These are phyloP conservation scores for Trachelus troglodyta DNA, from an alignment of 2,888 invertebrate genomes.

Conservation along the genomic window DNA sequence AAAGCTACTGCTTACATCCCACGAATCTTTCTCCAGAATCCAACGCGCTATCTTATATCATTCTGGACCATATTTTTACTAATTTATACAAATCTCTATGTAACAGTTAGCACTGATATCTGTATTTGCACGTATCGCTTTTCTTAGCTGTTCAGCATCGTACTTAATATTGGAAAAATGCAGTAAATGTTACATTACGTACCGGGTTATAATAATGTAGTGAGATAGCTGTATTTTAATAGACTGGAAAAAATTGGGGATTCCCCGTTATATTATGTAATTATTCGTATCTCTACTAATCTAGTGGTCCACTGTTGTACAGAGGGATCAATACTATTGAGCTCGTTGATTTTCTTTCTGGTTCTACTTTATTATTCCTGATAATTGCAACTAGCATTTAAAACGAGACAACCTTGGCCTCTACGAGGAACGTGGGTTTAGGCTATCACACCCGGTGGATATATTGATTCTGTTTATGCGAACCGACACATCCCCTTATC, in stretches of 20 bases:
- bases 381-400: neutral
- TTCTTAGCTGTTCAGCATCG: neutral
- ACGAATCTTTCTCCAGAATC: neutral
- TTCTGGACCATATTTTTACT: neutral
- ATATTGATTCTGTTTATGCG: constrained; percentile 7
- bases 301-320: no score
- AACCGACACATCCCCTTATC: constrained; percentile 5
- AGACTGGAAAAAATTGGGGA: neutral
- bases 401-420: constrained; percentile 9
- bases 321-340: neutral
- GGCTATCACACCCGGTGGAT: constrained; percentile 5
- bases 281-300: neutral
- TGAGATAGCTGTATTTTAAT: neutral
- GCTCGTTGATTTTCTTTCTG: neutral
- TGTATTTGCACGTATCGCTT: neutral
- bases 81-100: neutral
- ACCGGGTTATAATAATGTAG: neutral
- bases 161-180: neutral
- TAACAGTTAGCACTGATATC: neutral
- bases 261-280: neutral
- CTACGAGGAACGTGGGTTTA: constrained; percentile 2
- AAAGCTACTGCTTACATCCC: neutral
- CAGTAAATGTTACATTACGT: neutral
- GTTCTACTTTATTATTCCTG: neutral
- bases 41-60: neutral